Evolutionary conservation across 2,113 vertebrate species (phyloP).

Genomic region (Solea solea): DNA sequence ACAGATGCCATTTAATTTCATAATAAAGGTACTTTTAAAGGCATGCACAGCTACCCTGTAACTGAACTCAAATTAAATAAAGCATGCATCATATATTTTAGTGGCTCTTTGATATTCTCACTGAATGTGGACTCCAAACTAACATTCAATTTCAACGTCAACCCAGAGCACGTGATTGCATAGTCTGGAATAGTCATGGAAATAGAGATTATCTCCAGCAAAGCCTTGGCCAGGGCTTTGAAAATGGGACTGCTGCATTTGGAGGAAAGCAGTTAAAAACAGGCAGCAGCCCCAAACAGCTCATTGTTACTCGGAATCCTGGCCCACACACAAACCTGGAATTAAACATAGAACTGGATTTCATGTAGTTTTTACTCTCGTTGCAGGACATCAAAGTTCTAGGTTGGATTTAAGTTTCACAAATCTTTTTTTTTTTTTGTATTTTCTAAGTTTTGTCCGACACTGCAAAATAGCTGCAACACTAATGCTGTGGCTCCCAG

Average conservation of each 20-base stretch:
- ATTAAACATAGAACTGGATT: too few species aligned
- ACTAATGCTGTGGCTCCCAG: too few species aligned
- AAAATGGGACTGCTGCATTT: slow-evolving; percentile 8
- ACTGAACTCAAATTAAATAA: neutral
- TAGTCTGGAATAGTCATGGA: slow-evolving; percentile 16
- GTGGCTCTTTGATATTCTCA: neutral
- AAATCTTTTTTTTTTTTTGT: too few species aligned
- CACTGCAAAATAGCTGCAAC: too few species aligned
- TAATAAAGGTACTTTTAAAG: too few species aligned
- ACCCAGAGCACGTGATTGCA: slow-evolving; percentile 18
- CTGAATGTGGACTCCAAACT: slow-evolving; percentile 3
- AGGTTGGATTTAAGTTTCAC: too few species aligned
- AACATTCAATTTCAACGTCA: slow-evolving; percentile 1
- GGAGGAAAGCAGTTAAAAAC: slow-evolving; percentile 11
- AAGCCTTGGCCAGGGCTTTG: slow-evolving; percentile 11
- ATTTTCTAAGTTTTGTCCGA: too few species aligned
- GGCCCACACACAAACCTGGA: too few species aligned
- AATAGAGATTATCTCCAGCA: slow-evolving; percentile 42
- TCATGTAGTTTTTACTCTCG: too few species aligned
- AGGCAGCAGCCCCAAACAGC: slow-evolving; percentile 16
- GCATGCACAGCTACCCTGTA: neutral
- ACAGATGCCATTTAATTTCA: too few species aligned
- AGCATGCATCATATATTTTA: neutral
- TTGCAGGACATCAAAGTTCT: too few species aligned
- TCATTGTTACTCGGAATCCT: neutral